Conservation (phyloP, 2,113 vertebrate genomes). For the Corydoras sp. region DNA sequence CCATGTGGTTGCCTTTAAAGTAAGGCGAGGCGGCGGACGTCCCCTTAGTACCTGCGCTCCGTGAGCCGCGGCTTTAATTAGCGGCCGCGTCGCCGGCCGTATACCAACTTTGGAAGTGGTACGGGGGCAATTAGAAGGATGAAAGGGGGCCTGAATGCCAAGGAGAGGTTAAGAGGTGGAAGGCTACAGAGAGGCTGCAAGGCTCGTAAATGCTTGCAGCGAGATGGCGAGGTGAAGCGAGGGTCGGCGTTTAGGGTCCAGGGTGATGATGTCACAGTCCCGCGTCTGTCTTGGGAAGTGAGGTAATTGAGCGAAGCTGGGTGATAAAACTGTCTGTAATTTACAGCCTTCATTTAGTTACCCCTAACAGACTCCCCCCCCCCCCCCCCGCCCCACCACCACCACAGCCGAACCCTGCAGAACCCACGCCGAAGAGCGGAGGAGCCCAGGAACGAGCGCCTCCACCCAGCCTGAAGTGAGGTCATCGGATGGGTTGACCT, state of each 20-base stretch:
- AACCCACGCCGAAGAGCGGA: background rate
- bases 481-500: slow-evolving; percentile 9
- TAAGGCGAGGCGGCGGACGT: no score
- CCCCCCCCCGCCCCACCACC: slow-evolving; percentile 11
- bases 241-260: slow-evolving; percentile 64
- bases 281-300: slow-evolving; percentile 59
- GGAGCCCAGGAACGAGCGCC: background rate
- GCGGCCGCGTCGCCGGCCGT: background rate
- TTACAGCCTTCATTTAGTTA: slow-evolving; percentile 51
- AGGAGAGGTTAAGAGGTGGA: slow-evolving; percentile 62
- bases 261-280: slow-evolving; percentile 56
- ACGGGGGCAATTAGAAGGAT: slow-evolving; percentile 63
- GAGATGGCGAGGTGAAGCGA: slow-evolving; percentile 66
- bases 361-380: background rate
- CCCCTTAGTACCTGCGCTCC: no score
- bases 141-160: slow-evolving; percentile 66
- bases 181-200: slow-evolving; percentile 38
- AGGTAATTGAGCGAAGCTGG: slow-evolving; percentile 72
- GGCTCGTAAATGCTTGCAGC: slow-evolving; percentile 56
- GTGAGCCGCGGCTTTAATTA: no score
- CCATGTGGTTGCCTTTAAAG: no score
- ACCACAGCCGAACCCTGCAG: slow-evolving; percentile 2
- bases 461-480: slow-evolving; percentile 8
- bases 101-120: slow-evolving; percentile 51
- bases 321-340: slow-evolving; percentile 69